phyloP scores from a whole-genome alignment of 2,888 invertebrate species.

The Hyppa rectilinea region DNA sequence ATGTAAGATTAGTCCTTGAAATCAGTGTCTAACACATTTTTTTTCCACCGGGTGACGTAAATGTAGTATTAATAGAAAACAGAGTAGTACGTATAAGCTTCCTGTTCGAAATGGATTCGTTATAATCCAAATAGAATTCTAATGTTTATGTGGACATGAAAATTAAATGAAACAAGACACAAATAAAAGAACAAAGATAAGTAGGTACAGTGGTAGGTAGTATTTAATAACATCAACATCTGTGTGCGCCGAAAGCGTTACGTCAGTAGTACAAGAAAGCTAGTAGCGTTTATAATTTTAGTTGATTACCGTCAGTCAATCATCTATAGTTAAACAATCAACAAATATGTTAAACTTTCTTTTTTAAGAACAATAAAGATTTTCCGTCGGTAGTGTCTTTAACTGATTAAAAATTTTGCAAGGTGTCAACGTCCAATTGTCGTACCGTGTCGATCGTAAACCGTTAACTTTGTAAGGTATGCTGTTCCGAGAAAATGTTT shows the following conservation, averaged over 20 bases:
- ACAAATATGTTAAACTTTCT: slow-evolving; percentile 75
- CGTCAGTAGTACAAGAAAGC: slow-evolving; percentile 72
- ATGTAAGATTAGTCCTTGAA: slow-evolving; percentile 28
- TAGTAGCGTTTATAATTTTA: slow-evolving; percentile 75
- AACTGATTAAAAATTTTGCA: slow-evolving; percentile 68
- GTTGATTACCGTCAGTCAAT: slow-evolving; percentile 77
- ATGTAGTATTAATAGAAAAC: slow-evolving; percentile 32
- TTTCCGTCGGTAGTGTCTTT: slow-evolving; percentile 63
- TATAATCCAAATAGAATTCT: slow-evolving; percentile 19
- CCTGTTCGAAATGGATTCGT: slow-evolving; percentile 32
- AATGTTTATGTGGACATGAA: slow-evolving; percentile 9
- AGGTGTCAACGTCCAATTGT: slow-evolving; percentile 64
- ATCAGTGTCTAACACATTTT: slow-evolving; percentile 6
- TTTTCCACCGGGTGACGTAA: slow-evolving; percentile 29
- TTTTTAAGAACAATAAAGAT: slow-evolving; percentile 70
- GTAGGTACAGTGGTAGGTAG: slow-evolving; percentile 48
- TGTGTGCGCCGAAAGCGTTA: slow-evolving; percentile 72
- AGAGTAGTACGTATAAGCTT: slow-evolving; percentile 22
- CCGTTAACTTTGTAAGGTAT: slow-evolving; percentile 47
- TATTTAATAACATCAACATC: slow-evolving; percentile 47
- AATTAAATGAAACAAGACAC: slow-evolving; percentile 12
- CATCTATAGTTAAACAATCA: slow-evolving; percentile 82
- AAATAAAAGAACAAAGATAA: slow-evolving; percentile 29
- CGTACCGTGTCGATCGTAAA: slow-evolving; percentile 53
- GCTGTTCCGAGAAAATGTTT: slow-evolving; percentile 44